These are phyloP conservation scores for Formica aserva DNA, from an alignment of 2,888 invertebrate species.

Conservation along the genomic window DNA sequence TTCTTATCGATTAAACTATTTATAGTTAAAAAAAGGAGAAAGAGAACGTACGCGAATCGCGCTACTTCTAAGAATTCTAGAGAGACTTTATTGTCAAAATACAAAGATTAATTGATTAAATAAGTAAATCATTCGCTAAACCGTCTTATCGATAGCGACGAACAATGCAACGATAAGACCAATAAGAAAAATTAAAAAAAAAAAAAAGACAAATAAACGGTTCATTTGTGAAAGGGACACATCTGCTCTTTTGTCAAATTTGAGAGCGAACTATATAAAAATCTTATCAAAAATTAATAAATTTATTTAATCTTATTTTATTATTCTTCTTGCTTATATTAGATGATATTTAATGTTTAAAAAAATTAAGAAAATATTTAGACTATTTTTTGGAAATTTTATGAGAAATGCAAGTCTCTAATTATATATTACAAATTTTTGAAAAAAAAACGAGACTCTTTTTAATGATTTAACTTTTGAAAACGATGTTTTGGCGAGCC, in stretches of 20 bases:
- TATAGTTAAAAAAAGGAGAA: constrained; percentile 20
- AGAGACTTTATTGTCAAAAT: constrained; percentile 47
- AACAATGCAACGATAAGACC: constrained; percentile 3
- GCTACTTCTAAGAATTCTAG: constrained; percentile 8
- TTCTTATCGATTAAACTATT: constrained; percentile 14
- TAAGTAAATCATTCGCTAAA: constrained; percentile 12
- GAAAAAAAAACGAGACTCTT: neutral
- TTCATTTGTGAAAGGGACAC: constrained; percentile 2
- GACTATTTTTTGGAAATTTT: neutral
- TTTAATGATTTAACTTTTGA: neutral
- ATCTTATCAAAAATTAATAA: neutral
- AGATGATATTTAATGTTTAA: neutral
- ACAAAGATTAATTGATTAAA: constrained; percentile 32
- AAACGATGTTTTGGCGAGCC: neutral
- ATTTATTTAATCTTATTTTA: neutral
- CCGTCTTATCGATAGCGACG: neutral
- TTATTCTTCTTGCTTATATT: neutral
- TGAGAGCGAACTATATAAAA: neutral
- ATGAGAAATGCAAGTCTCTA: neutral
- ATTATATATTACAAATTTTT: too few relatives aligned
- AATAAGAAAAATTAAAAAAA: constrained; percentile 18
- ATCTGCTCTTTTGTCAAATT: neutral
- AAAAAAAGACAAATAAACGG: constrained; percentile 22
- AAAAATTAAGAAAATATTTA: neutral
- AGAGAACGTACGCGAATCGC: constrained; percentile 2